Percentiles rank a stretch among this genome's conserved stretches.
phyloP scores from a whole-genome alignment of 2,888 invertebrate genomes.

The Boloria euphrosyne region DNA sequence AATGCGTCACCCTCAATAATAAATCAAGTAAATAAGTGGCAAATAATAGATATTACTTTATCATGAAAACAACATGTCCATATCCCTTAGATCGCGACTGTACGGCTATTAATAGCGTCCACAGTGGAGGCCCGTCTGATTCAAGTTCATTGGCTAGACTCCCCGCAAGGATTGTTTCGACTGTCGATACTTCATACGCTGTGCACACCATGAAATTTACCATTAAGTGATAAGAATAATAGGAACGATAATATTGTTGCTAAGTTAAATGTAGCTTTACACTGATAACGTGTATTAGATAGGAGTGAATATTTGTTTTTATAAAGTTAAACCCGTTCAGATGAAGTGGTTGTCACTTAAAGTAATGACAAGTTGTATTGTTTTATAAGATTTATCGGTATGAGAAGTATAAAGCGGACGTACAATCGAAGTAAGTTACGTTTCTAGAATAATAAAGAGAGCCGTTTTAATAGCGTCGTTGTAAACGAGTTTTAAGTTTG shows the following conservation, averaged over 20 bases:
- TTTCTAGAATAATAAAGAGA: slow-evolving; percentile 52
- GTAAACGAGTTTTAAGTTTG: slow-evolving; percentile 23
- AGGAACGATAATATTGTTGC: slow-evolving; percentile 1
- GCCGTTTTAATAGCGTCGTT: slow-evolving; percentile 49
- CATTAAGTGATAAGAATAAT: slow-evolving; percentile 9
- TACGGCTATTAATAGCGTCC: slow-evolving; percentile 58
- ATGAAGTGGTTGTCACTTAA: too few species aligned
- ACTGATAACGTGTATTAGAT: background rate
- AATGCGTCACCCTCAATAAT: slow-evolving; percentile 3
- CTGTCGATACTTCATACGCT: slow-evolving; percentile 35
- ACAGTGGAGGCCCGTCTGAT: slow-evolving; percentile 67
- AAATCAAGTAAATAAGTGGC: slow-evolving; percentile 21
- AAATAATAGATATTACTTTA: slow-evolving; percentile 32
- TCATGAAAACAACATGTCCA: slow-evolving; percentile 36
- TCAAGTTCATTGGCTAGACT: slow-evolving; percentile 73
- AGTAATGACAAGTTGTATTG: too few species aligned
- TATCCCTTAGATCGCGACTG: slow-evolving; percentile 40
- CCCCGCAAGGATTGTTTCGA: slow-evolving; percentile 60
- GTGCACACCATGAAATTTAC: slow-evolving; percentile 14
- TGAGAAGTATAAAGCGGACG: background rate
- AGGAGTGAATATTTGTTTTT: background rate
- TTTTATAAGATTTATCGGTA: background rate
- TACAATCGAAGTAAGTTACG: slow-evolving; percentile 26
- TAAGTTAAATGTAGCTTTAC: background rate
- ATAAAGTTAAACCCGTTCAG: background rate